phyloP scores from a whole-genome alignment of 2,888 invertebrate genomes.

The Heliconius charithonia region DNA sequence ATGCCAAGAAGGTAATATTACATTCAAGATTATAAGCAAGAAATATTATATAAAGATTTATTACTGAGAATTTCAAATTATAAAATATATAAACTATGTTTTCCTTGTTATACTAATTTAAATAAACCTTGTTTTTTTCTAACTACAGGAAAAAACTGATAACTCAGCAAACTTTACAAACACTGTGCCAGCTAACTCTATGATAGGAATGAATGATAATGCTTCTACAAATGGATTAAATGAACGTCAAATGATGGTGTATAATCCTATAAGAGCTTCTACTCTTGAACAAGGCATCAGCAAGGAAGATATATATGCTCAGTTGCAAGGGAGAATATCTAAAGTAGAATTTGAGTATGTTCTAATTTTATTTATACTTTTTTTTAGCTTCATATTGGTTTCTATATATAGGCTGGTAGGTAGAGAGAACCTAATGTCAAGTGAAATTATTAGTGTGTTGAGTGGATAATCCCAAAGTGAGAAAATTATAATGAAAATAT shows the following conservation, averaged over 20 bases:
- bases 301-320: conserved; percentile 75
- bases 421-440: background rate
- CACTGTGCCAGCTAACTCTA: conserved; percentile 73
- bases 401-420: background rate
- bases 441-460: too few species aligned
- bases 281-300: conserved; percentile 78
- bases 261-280: conserved; percentile 75
- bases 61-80: background rate
- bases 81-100: too few species aligned
- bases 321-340: conserved; percentile 74
- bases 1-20: conserved; percentile 73
- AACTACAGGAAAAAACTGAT: conserved; percentile 65
- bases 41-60: background rate
- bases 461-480: background rate
- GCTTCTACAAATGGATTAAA: conserved; percentile 75
- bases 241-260: conserved; percentile 78
- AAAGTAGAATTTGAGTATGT: conserved; percentile 79
- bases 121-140: conserved; percentile 43
- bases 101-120: background rate
- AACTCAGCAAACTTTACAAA: conserved; percentile 59
- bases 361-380: conserved; percentile 19
- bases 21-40: background rate
- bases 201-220: conserved; percentile 69
- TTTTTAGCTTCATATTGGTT: background rate
- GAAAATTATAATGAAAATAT: background rate